A percentile compares a stretch with the other conserved stretches of the same genome.
These are phyloP conservation scores for Nymphalis urticae DNA, from an alignment of 2,888 invertebrate genomes.

Conservation along the genomic window DNA sequence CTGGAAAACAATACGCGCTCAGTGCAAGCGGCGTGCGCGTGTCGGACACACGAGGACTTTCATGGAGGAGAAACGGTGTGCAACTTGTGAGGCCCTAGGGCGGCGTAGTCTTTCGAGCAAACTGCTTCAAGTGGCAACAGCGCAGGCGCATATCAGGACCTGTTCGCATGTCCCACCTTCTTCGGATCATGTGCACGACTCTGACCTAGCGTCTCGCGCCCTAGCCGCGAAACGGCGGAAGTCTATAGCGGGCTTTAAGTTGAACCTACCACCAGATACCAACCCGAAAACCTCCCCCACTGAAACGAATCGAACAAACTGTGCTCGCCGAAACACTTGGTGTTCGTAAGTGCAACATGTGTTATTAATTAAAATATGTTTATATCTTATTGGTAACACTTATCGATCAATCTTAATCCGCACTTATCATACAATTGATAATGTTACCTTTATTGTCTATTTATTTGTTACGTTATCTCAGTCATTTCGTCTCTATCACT, in stretches of 20 bases:
- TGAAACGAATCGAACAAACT: slow-evolving; percentile 59
- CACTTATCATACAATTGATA: slow-evolving; percentile 22
- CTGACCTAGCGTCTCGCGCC: slow-evolving; percentile 70
- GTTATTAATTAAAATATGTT: slow-evolving; percentile 11
- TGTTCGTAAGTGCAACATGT: slow-evolving; percentile 63
- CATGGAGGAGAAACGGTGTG: slow-evolving; percentile 77
- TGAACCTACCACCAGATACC: slow-evolving; percentile 63
- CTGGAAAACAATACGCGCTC: slow-evolving; percentile 73
- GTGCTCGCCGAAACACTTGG: slow-evolving; percentile 78
- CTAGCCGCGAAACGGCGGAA: slow-evolving; percentile 76
- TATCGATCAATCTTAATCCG: slow-evolving; percentile 28
- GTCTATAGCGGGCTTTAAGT: slow-evolving; percentile 71
- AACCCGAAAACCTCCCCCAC: slow-evolving; percentile 55
- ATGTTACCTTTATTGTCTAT: slow-evolving; percentile 27
- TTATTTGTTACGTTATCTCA: slow-evolving; percentile 38
- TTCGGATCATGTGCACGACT: slow-evolving; percentile 60
- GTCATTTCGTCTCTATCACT: slow-evolving; percentile 48
- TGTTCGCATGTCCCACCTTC: slow-evolving; percentile 63
- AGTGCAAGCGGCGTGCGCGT: slow-evolving; percentile 76
- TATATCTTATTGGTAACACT: slow-evolving; percentile 17
- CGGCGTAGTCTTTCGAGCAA: slow-evolving; percentile 72
- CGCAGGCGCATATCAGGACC: slow-evolving; percentile 76
- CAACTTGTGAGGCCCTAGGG: slow-evolving; percentile 75
- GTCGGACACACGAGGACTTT: slow-evolving; percentile 74
- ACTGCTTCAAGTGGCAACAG: slow-evolving; percentile 74